Conservation (phyloP, 2,113 vertebrate species). For the Cercocebus atys region DNA sequence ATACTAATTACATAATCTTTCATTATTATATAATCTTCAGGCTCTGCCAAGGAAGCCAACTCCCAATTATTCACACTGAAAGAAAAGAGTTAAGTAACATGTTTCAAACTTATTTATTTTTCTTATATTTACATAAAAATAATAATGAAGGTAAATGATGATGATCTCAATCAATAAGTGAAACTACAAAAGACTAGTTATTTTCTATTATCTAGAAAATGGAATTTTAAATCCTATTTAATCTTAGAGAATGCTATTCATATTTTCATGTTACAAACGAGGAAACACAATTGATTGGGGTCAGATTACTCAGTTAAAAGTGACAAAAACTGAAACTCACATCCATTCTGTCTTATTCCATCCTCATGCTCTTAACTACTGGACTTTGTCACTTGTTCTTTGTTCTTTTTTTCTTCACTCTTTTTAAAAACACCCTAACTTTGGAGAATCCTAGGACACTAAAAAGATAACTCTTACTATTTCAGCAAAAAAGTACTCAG, state of each 20-base stretch:
- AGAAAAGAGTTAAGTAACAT: background rate
- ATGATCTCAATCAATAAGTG: background rate
- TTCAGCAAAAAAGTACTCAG: background rate
- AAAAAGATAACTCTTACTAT: background rate
- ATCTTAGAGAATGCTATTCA: background rate
- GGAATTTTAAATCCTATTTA: conserved; percentile 6
- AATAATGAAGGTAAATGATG: background rate
- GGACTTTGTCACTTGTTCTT: background rate
- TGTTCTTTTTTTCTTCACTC: background rate
- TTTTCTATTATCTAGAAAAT: background rate
- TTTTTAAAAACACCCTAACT: background rate
- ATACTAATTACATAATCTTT: background rate
- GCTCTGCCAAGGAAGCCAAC: background rate
- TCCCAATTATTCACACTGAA: background rate
- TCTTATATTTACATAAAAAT: background rate
- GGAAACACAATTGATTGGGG: background rate
- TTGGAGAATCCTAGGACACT: background rate
- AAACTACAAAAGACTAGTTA: background rate
- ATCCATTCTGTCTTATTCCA: background rate
- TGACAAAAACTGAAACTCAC: background rate
- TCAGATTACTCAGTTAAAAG: background rate
- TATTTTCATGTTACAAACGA: background rate
- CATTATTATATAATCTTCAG: background rate
- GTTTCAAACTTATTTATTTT: background rate
- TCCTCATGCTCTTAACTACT: background rate